Conservation (phyloP, 2,888 invertebrate species). For the Pandemis heparana region DNA sequence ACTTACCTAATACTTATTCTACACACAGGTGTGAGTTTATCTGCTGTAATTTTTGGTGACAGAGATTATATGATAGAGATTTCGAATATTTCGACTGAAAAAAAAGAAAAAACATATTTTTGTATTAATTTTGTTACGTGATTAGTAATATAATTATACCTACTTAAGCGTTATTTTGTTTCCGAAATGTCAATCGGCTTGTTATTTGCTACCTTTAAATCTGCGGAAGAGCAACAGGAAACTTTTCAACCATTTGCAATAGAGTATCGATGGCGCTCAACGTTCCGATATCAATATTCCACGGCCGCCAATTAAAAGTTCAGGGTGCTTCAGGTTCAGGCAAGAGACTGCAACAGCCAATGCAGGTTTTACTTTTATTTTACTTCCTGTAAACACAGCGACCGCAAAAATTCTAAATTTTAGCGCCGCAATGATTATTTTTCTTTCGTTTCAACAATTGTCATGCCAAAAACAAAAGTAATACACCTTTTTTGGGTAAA, state of each 20-base stretch:
- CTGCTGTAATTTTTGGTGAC: too few relatives aligned
- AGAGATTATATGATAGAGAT: too few relatives aligned
- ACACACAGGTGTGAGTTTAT: too few relatives aligned
- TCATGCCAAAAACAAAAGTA: too few relatives aligned
- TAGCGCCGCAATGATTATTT: not conserved
- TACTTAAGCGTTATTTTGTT: too few relatives aligned
- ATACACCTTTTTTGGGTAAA: too few relatives aligned
- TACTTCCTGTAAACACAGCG: not conserved
- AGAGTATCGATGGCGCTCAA: constrained; percentile 63
- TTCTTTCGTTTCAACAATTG: not conserved
- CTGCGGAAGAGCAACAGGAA: constrained; percentile 32
- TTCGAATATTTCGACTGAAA: too few relatives aligned
- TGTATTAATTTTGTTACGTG: too few relatives aligned
- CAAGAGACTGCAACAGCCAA: constrained; percentile 68
- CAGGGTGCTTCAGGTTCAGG: constrained; percentile 60
- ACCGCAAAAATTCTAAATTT: not conserved
- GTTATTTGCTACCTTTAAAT: constrained; percentile 1
- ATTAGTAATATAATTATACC: too few relatives aligned
- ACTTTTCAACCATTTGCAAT: constrained; percentile 56
- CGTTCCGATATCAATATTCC: constrained; percentile 68
- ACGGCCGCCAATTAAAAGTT: constrained; percentile 82
- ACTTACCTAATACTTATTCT: too few relatives aligned
- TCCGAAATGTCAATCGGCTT: not conserved
- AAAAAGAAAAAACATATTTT: too few relatives aligned
- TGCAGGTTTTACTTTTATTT: constrained; percentile 50